phyloP scores from a whole-genome alignment of 2,797 vertebrate genomes.

The Vipera latastei region DNA sequence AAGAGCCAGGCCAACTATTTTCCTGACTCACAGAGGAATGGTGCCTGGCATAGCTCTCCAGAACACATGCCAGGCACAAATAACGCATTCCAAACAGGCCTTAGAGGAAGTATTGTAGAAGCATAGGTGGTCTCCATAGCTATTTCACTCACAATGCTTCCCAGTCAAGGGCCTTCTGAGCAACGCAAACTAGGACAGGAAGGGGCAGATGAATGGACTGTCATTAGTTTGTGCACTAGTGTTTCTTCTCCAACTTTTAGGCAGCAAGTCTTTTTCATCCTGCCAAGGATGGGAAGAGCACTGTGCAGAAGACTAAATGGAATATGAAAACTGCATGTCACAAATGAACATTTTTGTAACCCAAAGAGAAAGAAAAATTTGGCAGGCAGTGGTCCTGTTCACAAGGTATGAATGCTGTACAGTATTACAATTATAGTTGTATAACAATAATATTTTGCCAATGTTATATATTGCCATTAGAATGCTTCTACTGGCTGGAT shows the following conservation, averaged over 20 bases:
- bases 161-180: background rate
- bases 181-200: background rate
- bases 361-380: background rate
- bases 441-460: background rate
- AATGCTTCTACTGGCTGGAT: background rate
- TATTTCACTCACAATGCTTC: background rate
- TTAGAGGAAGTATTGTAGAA: background rate
- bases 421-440: background rate
- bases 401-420: background rate
- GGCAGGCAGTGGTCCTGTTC: background rate
- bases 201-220: background rate
- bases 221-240: background rate
- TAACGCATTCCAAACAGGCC: background rate
- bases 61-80: background rate
- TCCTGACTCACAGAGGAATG: background rate
- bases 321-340: background rate
- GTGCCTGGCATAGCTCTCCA: background rate
- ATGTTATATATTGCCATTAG: background rate
- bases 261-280: background rate
- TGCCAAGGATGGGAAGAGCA: background rate
- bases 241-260: background rate
- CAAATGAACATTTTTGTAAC: background rate
- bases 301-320: background rate
- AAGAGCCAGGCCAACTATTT: background rate
- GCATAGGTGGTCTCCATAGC: background rate